Evolutionary conservation across 2,888 invertebrate genomes (phyloP), one percentile per base, ranked within the genome.

Genomic region (Gnatocerus cornutus): DNA sequence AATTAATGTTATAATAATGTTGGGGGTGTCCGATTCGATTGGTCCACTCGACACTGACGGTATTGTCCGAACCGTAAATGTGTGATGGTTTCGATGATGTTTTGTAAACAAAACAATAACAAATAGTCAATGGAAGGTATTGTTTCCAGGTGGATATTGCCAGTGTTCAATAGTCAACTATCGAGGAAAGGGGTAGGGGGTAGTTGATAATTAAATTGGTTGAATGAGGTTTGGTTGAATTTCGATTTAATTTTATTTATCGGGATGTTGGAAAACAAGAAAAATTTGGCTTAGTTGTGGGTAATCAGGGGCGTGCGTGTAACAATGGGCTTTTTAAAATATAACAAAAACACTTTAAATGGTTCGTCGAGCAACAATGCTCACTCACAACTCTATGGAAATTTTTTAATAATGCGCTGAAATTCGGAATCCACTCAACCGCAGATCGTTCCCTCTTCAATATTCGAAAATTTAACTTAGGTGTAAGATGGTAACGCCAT

Each of bases 401-500:
- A 21, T 58, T 29, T 61, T 48, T 61, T 61, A 50, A 50, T 39
- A 37, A 61, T 61, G 41, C 10, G 27, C n/a, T 13, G 33, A 61
- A 48, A 37, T 61, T 48, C 10, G 10, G 48, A 61, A 61, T 61
- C 10, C 48, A 61, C 61, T 33, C 37, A 12, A 37, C 41, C 56
- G 56, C 56, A 39, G 56, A 41, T 56, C 59, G 59, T 10, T 59
- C 46, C 30, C 43, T 16, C 56, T 56, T 41, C 61, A 39, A 56
- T 63, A 63, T 69, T 66, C 53, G 61, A 69, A 69, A 69, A 69
- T 69, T 69, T 65, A 66, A 66, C 69, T 66, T 66, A 70, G 62
- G 65, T 66, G 71, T 69, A 75, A 76, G 77, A 75, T 78, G 78
- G 77, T 77, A 77, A 78, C 74, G 78, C 73, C 79, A 78, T 80